Percentiles rank a stretch among this genome's conserved stretches.
Conservation (phyloP, 2,113 vertebrate genomes). For the Sterna hirundo region DNA sequence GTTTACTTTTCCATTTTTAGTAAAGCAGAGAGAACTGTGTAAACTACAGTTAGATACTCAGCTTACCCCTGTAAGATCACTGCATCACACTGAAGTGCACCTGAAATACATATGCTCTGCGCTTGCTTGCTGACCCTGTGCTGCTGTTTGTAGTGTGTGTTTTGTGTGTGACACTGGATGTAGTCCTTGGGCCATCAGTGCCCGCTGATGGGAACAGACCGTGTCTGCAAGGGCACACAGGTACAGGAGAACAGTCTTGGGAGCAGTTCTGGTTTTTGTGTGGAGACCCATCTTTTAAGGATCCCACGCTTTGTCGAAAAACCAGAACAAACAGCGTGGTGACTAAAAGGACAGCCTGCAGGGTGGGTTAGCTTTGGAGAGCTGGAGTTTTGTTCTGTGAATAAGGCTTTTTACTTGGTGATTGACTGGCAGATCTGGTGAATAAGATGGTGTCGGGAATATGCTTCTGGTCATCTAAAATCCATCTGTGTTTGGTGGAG, state of each 20-base stretch:
- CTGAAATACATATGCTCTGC: neutral
- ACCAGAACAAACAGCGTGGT: neutral
- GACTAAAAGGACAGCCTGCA: neutral
- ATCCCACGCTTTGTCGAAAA: neutral
- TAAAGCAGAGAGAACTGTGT: neutral
- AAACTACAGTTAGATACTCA: neutral
- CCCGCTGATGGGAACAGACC: neutral
- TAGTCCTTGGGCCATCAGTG: neutral
- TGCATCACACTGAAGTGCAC: neutral
- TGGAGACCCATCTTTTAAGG: neutral
- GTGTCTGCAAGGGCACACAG: neutral
- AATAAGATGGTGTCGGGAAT: neutral
- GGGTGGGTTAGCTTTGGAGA: neutral
- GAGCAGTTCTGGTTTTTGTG: fast-evolving
- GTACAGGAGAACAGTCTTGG: neutral
- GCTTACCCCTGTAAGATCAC: neutral
- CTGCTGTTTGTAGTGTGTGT: neutral
- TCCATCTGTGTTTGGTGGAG: neutral
- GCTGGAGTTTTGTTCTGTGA: neutral
- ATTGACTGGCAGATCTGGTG: neutral
- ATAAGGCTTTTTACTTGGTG: neutral
- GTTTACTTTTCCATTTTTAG: neutral
- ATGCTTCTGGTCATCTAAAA: neutral
- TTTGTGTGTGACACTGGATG: neutral
- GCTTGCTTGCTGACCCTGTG: neutral